Percentiles rank a stretch among this genome's conserved stretches.
Evolutionary conservation across 2,113 vertebrate species (phyloP).

Genomic region (Neodontobutis hainanensis): DNA sequence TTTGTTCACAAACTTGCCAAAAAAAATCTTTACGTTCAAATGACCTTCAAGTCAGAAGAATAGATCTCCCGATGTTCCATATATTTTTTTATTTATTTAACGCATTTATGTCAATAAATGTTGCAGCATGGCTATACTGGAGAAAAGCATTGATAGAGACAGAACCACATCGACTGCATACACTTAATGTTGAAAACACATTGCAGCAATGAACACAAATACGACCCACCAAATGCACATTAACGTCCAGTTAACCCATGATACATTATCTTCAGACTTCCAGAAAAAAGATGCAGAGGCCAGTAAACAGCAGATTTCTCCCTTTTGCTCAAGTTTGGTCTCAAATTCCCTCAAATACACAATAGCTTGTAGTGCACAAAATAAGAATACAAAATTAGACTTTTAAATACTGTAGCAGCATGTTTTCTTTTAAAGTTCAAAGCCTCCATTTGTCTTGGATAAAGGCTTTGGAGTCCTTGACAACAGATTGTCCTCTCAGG

Average conservation of each 20-base stretch:
- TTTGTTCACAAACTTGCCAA: constrained; percentile 34
- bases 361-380: constrained; percentile 83
- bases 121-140: constrained; percentile 50
- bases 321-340: constrained; percentile 81
- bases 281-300: constrained; percentile 65
- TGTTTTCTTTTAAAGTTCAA: constrained; percentile 70
- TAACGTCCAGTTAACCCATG: constrained; percentile 64
- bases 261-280: constrained; percentile 76
- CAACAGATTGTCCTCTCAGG: constrained; percentile 76
- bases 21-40: constrained; percentile 16
- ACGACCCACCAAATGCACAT: constrained; percentile 62
- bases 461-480: constrained; percentile 69
- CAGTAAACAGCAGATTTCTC: constrained; percentile 77
- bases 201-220: constrained; percentile 67
- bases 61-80: constrained; percentile 4
- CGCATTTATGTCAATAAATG: constrained; percentile 4
- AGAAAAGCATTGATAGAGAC: constrained; percentile 61
- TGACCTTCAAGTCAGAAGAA: constrained; percentile 2
- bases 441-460: constrained; percentile 71
- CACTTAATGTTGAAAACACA: constrained; percentile 64
- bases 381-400: constrained; percentile 82
- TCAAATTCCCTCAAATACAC: constrained; percentile 75
- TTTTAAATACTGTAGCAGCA: constrained; percentile 86
- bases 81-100: too few relatives aligned
- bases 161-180: constrained; percentile 64